A percentile compares a stretch with the other conserved stretches of the same genome.
Conservation (phyloP, 2,113 vertebrate species). For the Notechis scutatus region DNA sequence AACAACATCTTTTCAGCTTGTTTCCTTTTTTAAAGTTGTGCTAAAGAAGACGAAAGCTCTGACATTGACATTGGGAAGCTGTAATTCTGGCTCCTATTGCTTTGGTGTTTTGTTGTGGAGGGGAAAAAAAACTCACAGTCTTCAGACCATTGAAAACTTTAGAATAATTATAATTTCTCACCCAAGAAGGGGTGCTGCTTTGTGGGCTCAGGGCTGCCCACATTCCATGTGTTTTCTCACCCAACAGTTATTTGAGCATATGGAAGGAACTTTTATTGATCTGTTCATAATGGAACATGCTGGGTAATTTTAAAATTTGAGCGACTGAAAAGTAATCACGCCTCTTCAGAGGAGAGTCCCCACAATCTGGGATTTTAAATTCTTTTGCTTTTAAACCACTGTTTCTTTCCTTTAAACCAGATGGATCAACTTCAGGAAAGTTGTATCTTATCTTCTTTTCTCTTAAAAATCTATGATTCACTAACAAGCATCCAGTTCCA, state of each 20-base stretch:
- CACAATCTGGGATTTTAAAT: not conserved
- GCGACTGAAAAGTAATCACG: not conserved
- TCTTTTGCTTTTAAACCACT: not conserved
- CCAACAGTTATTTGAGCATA: slow-evolving; percentile 5
- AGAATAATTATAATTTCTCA: not conserved
- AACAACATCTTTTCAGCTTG: not conserved
- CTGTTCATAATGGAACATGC: not conserved
- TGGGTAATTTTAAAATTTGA: not conserved
- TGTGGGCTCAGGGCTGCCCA: not conserved
- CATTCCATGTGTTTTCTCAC: not conserved
- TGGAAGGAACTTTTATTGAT: not conserved
- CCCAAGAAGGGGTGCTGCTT: not conserved
- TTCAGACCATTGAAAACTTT: not conserved
- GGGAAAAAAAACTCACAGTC: not conserved
- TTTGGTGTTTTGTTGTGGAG: not conserved
- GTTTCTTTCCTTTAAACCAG: not conserved
- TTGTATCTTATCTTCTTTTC: not conserved
- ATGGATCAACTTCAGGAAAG: not conserved
- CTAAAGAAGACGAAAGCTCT: not conserved
- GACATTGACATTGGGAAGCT: not conserved
- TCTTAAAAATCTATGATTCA: not conserved
- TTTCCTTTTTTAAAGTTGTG: not conserved
- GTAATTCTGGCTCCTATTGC: not conserved
- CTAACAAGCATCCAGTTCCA: not conserved
- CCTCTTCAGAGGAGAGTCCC: not conserved